Evolutionary conservation across 2,888 invertebrate species (phyloP).

Genomic region (Oegoconia quadripuncta): DNA sequence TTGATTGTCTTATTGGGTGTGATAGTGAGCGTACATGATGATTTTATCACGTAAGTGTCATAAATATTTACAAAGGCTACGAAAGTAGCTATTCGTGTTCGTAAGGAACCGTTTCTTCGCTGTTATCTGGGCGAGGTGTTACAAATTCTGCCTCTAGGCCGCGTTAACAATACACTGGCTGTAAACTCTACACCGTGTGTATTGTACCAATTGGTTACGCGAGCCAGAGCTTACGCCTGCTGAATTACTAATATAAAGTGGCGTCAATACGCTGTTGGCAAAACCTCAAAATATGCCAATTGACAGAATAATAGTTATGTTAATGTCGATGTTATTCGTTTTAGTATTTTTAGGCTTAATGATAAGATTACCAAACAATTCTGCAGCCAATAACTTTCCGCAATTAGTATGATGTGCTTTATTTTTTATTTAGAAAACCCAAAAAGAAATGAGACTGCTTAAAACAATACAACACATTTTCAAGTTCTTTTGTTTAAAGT

Average conservation of each 20-base stretch:
- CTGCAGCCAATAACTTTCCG: too few relatives aligned
- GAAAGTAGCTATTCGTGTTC: constrained; percentile 5
- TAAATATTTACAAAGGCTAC: constrained; percentile 1
- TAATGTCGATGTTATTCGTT: neutral
- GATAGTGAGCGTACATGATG: neutral
- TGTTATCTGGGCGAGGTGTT: constrained; percentile 51
- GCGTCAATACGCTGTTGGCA: constrained; percentile 32
- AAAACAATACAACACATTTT: too few relatives aligned
- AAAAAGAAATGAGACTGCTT: too few relatives aligned
- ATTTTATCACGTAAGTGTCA: neutral
- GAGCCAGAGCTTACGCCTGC: constrained; percentile 40
- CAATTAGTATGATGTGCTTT: too few relatives aligned
- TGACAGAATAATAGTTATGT: neutral
- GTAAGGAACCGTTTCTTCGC: constrained; percentile 26
- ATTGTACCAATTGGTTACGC: constrained; percentile 53
- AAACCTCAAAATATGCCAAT: constrained; percentile 21
- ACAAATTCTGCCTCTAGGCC: constrained; percentile 50
- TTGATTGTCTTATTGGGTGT: constrained; percentile 2
- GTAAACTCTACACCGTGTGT: constrained; percentile 27
- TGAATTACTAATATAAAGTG: constrained; percentile 42
- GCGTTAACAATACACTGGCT: constrained; percentile 44
- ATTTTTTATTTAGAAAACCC: too few relatives aligned
- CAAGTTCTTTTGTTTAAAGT: too few relatives aligned
- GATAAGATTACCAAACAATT: too few relatives aligned
- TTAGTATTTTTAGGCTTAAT: too few relatives aligned